Evolutionary conservation across 2,797 vertebrate genomes (phyloP).

Genomic region (Spondyliosoma cantharus): DNA sequence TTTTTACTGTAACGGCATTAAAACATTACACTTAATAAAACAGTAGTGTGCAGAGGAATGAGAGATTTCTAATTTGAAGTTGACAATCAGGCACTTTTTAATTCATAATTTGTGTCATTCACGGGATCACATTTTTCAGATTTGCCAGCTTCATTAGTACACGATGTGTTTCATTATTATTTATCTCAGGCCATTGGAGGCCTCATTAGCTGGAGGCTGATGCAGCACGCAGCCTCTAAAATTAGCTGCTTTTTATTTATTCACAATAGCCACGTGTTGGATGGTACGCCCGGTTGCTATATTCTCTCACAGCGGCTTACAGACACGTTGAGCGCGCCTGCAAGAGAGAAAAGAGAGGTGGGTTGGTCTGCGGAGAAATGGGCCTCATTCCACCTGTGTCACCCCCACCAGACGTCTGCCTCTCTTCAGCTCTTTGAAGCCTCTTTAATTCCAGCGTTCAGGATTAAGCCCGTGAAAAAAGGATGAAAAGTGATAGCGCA

Average conservation of each 20-base stretch:
- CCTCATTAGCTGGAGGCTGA: conserved; percentile 76
- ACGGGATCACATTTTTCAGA: conserved; percentile 62
- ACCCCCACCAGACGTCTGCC: conserved; percentile 56
- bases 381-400: conserved; percentile 73
- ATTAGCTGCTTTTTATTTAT: conserved; percentile 77
- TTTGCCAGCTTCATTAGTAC: conserved; percentile 78
- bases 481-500: conserved; percentile 72
- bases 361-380: conserved; percentile 54
- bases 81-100: conserved; percentile 56
- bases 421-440: conserved; percentile 77
- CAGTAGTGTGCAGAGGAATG: neutral
- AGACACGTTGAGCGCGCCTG: conserved; percentile 17
- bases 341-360: conserved; percentile 48
- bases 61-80: conserved; percentile 52
- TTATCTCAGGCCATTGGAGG: conserved; percentile 77
- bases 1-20: conserved; percentile 1
- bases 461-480: conserved; percentile 72
- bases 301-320: conserved; percentile 50
- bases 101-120: conserved; percentile 66
- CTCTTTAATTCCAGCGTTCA: conserved; percentile 72
- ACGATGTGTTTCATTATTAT: conserved; percentile 79
- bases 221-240: conserved; percentile 66
- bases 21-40: neutral
- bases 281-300: conserved; percentile 50
- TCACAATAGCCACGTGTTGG: conserved; percentile 61